A percentile compares a stretch with the other conserved stretches of the same genome.
Evolutionary conservation across 2,113 vertebrate species (phyloP).

Genomic region (Pseudopodoces humilis): DNA sequence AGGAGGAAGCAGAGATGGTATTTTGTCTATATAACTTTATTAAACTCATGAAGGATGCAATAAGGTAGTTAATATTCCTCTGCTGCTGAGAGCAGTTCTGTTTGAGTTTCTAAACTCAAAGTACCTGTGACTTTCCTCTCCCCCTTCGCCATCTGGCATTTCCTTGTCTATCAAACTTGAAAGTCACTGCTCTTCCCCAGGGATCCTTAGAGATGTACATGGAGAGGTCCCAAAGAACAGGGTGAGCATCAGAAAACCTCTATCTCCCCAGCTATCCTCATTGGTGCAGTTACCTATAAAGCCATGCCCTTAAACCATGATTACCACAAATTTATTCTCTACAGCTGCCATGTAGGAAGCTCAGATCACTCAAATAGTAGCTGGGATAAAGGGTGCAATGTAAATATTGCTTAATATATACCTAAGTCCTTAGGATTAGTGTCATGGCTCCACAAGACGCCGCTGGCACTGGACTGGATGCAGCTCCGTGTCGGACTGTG

Average conservation of each 20-base stretch:
- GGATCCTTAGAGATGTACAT: not conserved
- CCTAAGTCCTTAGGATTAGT: not conserved
- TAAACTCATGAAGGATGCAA: not conserved
- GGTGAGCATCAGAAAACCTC: fast-evolving
- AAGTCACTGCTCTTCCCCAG: not conserved
- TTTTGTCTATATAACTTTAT: not conserved
- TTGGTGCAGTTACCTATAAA: not conserved
- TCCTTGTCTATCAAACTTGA: not conserved
- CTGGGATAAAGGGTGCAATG: not conserved
- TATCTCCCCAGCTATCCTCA: not conserved
- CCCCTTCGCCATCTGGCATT: not conserved
- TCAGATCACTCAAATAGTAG: not conserved
- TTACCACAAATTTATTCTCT: not conserved
- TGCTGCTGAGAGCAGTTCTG: not conserved
- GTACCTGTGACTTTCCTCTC: not conserved
- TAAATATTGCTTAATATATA: not conserved
- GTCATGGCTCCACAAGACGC: fast-evolving
- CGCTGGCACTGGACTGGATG: fast-evolving
- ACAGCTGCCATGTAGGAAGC: not conserved
- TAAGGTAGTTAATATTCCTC: not conserved
- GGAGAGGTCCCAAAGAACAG: not conserved
- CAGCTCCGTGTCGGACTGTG: fast-evolving
- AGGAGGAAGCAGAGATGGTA: not conserved
- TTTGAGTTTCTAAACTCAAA: not conserved
- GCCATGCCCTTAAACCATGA: not conserved